phyloP scores from a whole-genome alignment of 2,797 vertebrate species.

The Coccyzus lansbergi region DNA sequence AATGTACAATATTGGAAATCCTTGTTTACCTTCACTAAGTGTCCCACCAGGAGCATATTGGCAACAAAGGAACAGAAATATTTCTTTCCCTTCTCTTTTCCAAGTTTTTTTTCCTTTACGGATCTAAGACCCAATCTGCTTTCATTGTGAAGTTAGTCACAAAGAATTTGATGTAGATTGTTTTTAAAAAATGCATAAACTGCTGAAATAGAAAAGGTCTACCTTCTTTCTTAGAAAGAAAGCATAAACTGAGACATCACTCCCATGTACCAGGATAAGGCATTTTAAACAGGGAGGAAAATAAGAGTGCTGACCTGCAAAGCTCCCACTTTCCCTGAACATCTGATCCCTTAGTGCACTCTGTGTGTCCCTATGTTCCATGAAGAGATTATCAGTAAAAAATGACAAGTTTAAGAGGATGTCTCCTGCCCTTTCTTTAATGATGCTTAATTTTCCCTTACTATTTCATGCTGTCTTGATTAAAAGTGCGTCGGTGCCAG shows the following conservation, averaged over 20 bases:
- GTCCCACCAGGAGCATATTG: neutral
- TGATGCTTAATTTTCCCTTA: neutral
- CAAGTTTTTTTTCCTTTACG: slow-evolving; percentile 15
- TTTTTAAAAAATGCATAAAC: slow-evolving; percentile 32
- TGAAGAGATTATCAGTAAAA: neutral
- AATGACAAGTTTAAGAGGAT: neutral
- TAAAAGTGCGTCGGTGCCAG: neutral
- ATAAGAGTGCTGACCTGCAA: neutral
- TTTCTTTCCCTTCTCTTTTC: slow-evolving; percentile 40
- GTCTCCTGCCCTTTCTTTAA: neutral
- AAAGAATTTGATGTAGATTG: neutral
- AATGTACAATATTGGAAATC: slow-evolving; percentile 37
- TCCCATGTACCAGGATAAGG: neutral
- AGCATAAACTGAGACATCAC: neutral
- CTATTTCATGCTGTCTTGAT: neutral
- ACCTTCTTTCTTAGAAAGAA: neutral
- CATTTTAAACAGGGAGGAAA: neutral
- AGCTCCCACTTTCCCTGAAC: neutral
- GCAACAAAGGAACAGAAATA: neutral
- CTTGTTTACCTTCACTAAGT: slow-evolving; percentile 56
- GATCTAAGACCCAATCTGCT: neutral
- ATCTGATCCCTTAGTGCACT: neutral
- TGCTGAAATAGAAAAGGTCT: neutral
- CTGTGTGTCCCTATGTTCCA: too few relatives aligned
- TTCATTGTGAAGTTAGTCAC: neutral